Percentiles rank a stretch among this genome's conserved stretches.
phyloP scores from a whole-genome alignment of 1,140 invertebrate genomes.

The Phymastichus coffea region DNA sequence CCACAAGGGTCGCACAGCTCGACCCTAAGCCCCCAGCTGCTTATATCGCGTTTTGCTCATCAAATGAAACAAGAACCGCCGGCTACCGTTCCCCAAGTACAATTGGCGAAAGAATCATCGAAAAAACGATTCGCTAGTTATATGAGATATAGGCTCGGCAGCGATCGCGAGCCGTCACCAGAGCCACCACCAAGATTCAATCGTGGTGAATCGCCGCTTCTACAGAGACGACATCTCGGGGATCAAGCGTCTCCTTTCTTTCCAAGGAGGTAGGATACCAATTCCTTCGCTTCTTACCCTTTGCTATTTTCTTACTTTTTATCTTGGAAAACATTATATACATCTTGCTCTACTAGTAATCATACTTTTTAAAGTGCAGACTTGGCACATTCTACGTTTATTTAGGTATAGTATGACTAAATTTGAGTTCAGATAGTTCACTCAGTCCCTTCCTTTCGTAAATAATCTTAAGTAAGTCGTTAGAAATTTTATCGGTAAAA shows the following conservation, averaged over 20 bases:
- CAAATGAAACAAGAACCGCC: conserved; percentile 49
- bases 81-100: conserved; percentile 33
- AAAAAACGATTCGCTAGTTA: conserved; percentile 74
- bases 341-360: no score
- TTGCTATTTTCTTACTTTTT: conserved; percentile 5
- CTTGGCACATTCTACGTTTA: no score
- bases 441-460: no score
- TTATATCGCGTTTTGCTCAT: conserved; percentile 50
- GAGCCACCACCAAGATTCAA: conserved; percentile 69
- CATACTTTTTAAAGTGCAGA: no score
- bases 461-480: no score
- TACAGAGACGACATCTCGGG: conserved; percentile 62
- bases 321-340: conserved; percentile 24
- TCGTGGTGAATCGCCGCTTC: conserved; percentile 64
- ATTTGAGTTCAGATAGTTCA: no score
- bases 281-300: not conserved
- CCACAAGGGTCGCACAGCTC: conserved; percentile 40
- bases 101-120: conserved; percentile 48
- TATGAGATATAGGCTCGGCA: conserved; percentile 63
- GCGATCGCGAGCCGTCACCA: conserved; percentile 59
- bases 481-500: no score
- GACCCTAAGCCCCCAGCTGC: conserved; percentile 46
- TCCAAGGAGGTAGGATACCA: conserved; percentile 60
- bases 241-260: conserved; percentile 58
- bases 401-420: no score